phyloP scores from a whole-genome alignment of 2,888 invertebrate genomes.

The Pegoplata infirma region DNA sequence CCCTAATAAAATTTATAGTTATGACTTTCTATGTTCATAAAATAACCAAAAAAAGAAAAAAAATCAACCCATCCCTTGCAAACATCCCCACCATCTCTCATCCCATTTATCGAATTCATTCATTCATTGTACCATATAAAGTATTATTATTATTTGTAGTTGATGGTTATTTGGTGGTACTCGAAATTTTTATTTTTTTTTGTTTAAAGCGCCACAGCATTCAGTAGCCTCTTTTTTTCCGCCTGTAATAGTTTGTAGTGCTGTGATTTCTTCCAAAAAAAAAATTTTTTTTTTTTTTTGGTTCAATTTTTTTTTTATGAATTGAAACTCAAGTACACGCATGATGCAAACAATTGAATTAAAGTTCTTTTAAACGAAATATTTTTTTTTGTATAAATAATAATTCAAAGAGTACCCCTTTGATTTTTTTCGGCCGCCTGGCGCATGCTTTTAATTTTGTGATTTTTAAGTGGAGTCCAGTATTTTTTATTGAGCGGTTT shows the following conservation, averaged over 20 bases:
- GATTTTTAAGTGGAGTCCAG: slow-evolving; percentile 54
- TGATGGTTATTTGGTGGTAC: background rate
- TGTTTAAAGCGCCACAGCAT: background rate
- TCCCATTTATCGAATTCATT: too few species aligned
- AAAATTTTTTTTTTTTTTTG: background rate
- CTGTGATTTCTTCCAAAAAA: slow-evolving; percentile 37
- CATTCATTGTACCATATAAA: background rate
- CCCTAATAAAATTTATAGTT: slow-evolving; percentile 72
- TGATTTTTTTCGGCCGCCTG: slow-evolving; percentile 60
- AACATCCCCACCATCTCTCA: too few species aligned
- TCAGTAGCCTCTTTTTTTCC: slow-evolving; percentile 5
- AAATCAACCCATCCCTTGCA: background rate
- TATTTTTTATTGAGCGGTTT: slow-evolving; percentile 47
- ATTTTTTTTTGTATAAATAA: slow-evolving; percentile 36
- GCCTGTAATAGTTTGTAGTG: slow-evolving; percentile 30
- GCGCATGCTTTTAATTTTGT: slow-evolving; percentile 49
- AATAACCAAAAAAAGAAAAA: slow-evolving; percentile 15
- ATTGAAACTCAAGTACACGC: slow-evolving; percentile 62
- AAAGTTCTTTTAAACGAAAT: slow-evolving; percentile 44
- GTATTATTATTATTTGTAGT: background rate
- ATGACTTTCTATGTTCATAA: slow-evolving; percentile 66
- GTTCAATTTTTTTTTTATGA: slow-evolving; percentile 27
- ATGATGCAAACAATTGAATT: slow-evolving; percentile 62
- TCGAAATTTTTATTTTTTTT: background rate
- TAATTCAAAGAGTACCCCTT: slow-evolving; percentile 58